Evolutionary conservation across 2,888 invertebrate species (phyloP), one percentile per base, ranked within the genome.

Genomic region (Dioctria rufipes): DNA sequence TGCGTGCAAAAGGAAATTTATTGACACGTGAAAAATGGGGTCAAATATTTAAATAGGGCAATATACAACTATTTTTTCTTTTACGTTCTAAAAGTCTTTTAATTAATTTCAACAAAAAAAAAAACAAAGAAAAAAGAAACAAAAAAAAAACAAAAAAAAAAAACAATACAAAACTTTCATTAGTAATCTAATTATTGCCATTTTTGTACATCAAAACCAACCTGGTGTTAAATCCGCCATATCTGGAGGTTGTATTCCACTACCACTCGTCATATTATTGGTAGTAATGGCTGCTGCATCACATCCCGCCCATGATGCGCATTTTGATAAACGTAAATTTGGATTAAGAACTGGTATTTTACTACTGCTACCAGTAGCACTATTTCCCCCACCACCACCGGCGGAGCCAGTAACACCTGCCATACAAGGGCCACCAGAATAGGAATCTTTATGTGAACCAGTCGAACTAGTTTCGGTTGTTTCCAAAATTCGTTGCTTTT

Each of bases 291-390:
- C 82, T 81, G 85, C 81, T 83, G 85, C 80, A 83, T 91, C 91
- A 51, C 91, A 91, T 85, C 91, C 91, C 81, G 93, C 92, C 94
- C 94, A 93, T 49, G 93, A 93, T 87, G 93, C 92, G 88, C 94
- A 93, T 87, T 94, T 94, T 82, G 93, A 92, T 77, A 93, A 90
- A 63, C 92, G 88, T 84, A 91, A 90, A 85, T 90, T 91, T 46
- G 92, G 92, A 82, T 87, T 87, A 51, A 88, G 85, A 80, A 94
- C 91, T 81, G 93, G 94, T 86, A 94, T 93, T 89, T 93, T 93
- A 86, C 93, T 93, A 83, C 90, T 86, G 61, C 83, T 81, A 46
- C 49, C 65, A 42, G 25, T 61, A 5, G 51, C 42, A 60, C 39
- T 13, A 43, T n/a, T 54, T 2, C 3, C 42, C 8, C 60, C 54